These are phyloP conservation scores for Thumatha senex DNA, from an alignment of 2,888 invertebrate genomes.

Conservation along the genomic window DNA sequence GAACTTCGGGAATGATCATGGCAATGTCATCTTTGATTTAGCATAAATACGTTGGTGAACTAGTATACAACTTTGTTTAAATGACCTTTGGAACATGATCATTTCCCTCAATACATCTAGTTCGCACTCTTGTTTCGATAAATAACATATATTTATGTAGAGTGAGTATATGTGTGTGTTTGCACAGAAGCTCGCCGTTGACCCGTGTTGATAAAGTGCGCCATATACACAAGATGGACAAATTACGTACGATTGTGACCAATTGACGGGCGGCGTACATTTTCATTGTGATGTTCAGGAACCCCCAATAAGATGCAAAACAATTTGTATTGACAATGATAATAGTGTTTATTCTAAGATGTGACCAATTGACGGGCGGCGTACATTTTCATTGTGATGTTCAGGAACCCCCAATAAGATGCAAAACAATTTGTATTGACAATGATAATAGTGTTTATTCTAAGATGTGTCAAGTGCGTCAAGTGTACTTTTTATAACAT, in stretches of 20 bases:
- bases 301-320: conserved; percentile 27
- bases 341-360: too few relatives aligned
- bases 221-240: conserved; percentile 25
- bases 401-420: conserved; percentile 21
- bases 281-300: conserved; percentile 24
- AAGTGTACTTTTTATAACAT: too few relatives aligned
- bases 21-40: too few relatives aligned
- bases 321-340: conserved; percentile 23
- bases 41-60: conserved; percentile 11
- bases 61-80: conserved; percentile 48
- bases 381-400: conserved; percentile 28
- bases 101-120: conserved; percentile 47
- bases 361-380: conserved; percentile 51
- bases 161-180: conserved; percentile 18
- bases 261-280: conserved; percentile 48
- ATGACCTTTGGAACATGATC: conserved; percentile 47
- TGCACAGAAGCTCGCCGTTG: conserved; percentile 40
- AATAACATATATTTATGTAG: conserved; percentile 35
- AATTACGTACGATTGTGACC: conserved; percentile 50
- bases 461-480: too few relatives aligned
- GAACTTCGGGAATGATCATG: too few relatives aligned
- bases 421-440: conserved; percentile 32
- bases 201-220: conserved; percentile 46
- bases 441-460: not conserved
- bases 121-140: conserved; percentile 31